Evolutionary conservation across 2,888 invertebrate species (phyloP).

Genomic region (Thymelicus sylvestris): DNA sequence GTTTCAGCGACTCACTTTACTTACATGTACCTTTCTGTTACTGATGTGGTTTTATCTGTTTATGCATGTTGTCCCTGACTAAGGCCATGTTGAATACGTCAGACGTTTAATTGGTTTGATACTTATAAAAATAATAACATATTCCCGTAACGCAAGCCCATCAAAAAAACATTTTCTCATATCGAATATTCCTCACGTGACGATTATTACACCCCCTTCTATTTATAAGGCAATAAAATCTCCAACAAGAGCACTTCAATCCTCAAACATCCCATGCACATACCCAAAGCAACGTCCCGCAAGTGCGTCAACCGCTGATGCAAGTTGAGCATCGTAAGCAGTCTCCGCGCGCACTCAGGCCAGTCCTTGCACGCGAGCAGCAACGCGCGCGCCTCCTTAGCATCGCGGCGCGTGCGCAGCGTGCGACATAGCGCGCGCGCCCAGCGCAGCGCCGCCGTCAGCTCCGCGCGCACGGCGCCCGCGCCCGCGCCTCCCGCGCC

Average conservation of each 20-base stretch:
- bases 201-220: too few relatives aligned
- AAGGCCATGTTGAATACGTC: too few relatives aligned
- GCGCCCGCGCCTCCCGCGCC: constrained; percentile 83
- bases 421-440: constrained; percentile 90
- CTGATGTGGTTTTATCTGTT: too few relatives aligned
- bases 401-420: constrained; percentile 87
- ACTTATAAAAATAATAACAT: too few relatives aligned
- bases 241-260: too few relatives aligned
- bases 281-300: constrained; percentile 90
- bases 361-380: constrained; percentile 92
- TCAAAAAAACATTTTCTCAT: not conserved
- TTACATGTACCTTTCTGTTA: too few relatives aligned
- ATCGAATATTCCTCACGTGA: not conserved
- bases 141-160: too few relatives aligned
- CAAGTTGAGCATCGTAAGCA: constrained; percentile 94
- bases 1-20: too few relatives aligned
- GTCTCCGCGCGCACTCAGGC: constrained; percentile 93
- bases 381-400: constrained; percentile 87
- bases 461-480: constrained; percentile 93
- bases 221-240: too few relatives aligned
- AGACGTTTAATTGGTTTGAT: too few relatives aligned
- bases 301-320: constrained; percentile 93
- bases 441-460: constrained; percentile 92
- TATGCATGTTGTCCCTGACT: too few relatives aligned
- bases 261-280: constrained; percentile 1